These are phyloP conservation scores for Saxidomus purpurata DNA, from an alignment of 1,140 invertebrate species.

Conservation along the genomic window DNA sequence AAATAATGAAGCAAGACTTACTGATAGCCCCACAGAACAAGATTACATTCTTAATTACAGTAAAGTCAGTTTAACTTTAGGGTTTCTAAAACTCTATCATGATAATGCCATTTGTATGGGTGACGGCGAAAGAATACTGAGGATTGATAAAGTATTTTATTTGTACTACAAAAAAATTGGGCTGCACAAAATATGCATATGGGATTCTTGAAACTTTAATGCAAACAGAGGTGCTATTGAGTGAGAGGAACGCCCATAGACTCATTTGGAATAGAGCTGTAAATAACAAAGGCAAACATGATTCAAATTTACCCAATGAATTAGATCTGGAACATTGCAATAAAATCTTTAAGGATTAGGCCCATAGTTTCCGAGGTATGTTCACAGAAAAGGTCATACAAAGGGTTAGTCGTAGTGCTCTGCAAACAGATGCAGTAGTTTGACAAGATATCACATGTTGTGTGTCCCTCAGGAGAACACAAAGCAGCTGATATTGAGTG, in stretches of 20 bases:
- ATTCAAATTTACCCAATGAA: neutral
- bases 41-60: neutral
- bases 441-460: neutral
- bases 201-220: neutral
- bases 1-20: neutral
- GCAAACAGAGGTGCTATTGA: neutral
- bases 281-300: neutral
- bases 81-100: neutral
- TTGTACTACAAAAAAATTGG: neutral
- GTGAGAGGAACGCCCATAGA: neutral
- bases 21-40: neutral
- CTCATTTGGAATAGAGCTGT: neutral
- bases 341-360: neutral
- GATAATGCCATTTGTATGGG: neutral
- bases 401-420: neutral
- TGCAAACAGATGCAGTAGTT: neutral
- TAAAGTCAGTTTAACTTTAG: neutral
- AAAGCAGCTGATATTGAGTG: neutral
- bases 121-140: neutral
- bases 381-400: neutral
- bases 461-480: neutral
- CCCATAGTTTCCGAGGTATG: neutral
- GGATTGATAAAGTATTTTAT: neutral
- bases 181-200: neutral
- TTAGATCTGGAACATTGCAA: neutral